These are phyloP conservation scores for Anthophora plumipes DNA, from an alignment of 2,888 invertebrate species.

Conservation along the genomic window DNA sequence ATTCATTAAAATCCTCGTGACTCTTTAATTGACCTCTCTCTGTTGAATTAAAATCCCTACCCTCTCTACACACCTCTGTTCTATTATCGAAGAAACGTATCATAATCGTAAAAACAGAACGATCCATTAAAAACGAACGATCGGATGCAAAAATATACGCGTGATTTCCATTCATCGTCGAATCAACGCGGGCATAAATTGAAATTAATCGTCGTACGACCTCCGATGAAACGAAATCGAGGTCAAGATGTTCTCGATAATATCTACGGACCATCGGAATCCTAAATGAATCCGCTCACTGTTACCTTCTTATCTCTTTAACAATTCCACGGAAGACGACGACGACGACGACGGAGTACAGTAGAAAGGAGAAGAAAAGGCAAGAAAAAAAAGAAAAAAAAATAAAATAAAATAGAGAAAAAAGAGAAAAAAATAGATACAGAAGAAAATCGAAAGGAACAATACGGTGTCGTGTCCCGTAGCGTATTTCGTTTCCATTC, in stretches of 20 bases:
- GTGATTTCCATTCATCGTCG: background rate
- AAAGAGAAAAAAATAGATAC: background rate
- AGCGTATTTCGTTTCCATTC: slow-evolving; percentile 67
- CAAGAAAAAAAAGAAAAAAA: background rate
- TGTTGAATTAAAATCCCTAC: background rate
- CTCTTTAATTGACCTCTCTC: background rate
- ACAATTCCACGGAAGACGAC: slow-evolving; percentile 15
- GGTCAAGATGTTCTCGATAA: slow-evolving; percentile 24
- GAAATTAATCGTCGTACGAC: slow-evolving; percentile 9
- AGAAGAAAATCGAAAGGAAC: slow-evolving; percentile 29
- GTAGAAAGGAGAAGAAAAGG: too few species aligned
- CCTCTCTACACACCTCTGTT: background rate
- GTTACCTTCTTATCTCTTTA: slow-evolving; percentile 37
- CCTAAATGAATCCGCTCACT: slow-evolving; percentile 31
- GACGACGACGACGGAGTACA: too few species aligned
- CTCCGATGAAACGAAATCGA: slow-evolving; percentile 9
- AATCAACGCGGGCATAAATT: slow-evolving; percentile 2
- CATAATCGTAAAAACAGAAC: background rate
- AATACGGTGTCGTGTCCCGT: slow-evolving; percentile 52
- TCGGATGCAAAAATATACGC: background rate
- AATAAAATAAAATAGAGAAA: background rate
- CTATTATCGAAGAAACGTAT: background rate
- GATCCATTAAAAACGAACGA: background rate
- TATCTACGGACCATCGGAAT: background rate
- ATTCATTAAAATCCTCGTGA: background rate